A percentile compares a stretch with the other conserved stretches of the same genome.
Evolutionary conservation across 1,140 invertebrate species (phyloP).

Genomic region (Leptopilina boulardi): DNA sequence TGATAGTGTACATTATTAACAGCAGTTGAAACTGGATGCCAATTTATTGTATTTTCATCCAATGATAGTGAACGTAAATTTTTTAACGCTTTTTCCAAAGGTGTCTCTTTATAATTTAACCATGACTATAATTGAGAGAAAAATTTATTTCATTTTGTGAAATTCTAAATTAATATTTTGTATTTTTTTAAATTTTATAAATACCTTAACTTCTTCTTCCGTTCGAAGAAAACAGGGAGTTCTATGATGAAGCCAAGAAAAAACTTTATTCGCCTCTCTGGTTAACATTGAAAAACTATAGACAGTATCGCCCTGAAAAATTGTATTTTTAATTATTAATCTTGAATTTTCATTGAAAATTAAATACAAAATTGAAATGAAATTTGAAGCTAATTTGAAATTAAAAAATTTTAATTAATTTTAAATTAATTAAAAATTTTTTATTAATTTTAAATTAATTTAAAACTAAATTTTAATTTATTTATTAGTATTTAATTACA

Average conservation of each 20-base stretch:
- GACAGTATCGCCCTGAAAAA: conserved; percentile 76
- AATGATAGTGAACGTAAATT: conserved; percentile 56
- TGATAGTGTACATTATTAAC: conserved; percentile 87
- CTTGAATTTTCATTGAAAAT: neutral
- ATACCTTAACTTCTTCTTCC: conserved; percentile 82
- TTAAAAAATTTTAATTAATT: too few species aligned
- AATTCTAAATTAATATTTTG: conserved; percentile 35
- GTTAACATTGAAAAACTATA: conserved; percentile 89
- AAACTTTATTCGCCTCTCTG: conserved; percentile 82
- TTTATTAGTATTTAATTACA: conserved; percentile 44
- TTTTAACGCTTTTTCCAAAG: conserved; percentile 58
- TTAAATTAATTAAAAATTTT: too few species aligned
- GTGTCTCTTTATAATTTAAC: conserved; percentile 81
- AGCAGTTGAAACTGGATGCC: conserved; percentile 82
- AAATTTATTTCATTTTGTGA: conserved; percentile 37
- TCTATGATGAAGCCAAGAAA: conserved; percentile 87
- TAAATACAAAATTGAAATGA: conserved; percentile 22
- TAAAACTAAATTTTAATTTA: neutral
- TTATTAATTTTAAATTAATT: too few species aligned
- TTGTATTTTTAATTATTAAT: too few species aligned
- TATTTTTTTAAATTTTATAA: conserved; percentile 41
- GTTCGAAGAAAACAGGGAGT: conserved; percentile 86
- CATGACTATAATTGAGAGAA: conserved; percentile 77
- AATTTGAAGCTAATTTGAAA: neutral
- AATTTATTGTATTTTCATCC: conserved; percentile 74